Base-by-base conservation (phyloP, 1,140 invertebrate species). In the Dufourea novaeangliae region DNA sequence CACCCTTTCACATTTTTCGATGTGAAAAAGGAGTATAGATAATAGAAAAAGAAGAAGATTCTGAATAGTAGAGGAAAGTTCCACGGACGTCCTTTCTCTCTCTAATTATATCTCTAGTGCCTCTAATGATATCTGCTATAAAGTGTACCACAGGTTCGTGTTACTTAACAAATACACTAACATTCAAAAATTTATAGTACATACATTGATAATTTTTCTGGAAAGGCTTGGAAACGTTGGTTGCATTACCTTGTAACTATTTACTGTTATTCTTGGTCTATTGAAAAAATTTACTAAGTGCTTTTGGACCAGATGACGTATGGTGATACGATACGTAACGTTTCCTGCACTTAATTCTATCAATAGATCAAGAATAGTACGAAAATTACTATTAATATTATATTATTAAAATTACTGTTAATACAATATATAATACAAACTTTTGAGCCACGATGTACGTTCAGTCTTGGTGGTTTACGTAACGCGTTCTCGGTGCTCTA, bases 41-140 rank as follows among this genome's bases (percentile, higher is more conserved):
- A 25, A 1, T 17, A 7, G 1, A 7, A 6, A 20, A 29, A 56
- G 10, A 14, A 56, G 22, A 10, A 22, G 7, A 22, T 25, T 10
- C 25, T 10, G 1, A 8, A 3, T 20, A 12, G 29, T 22, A 12
- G 17, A 37, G 20, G 6, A 34, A 20, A 72, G 25, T 70, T 69
- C 25, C 32, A 10, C 29, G 27, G 34, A 71, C 20, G 39, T 34
- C 25, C 14, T 34, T 44, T 32, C 20, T 25, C n/a, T 12, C 20
- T 56, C 17, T 22, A 61, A 71, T 62, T 71, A 62, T 63, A 72
- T 44, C 57, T 72, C 12, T 17, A 25, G 5, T 14, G 14, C 6
- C 11, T 37, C 6, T 63, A 72, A 72, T 27, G 11, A 50, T 32
- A 34, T 34, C 69, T 71, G 10, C 29, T 46, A 34, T 22, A 14